Percentiles rank a stretch among this genome's conserved stretches.
These are phyloP conservation scores for Lapara coniferarum DNA, from an alignment of 2,888 invertebrate species.

Conservation along the genomic window DNA sequence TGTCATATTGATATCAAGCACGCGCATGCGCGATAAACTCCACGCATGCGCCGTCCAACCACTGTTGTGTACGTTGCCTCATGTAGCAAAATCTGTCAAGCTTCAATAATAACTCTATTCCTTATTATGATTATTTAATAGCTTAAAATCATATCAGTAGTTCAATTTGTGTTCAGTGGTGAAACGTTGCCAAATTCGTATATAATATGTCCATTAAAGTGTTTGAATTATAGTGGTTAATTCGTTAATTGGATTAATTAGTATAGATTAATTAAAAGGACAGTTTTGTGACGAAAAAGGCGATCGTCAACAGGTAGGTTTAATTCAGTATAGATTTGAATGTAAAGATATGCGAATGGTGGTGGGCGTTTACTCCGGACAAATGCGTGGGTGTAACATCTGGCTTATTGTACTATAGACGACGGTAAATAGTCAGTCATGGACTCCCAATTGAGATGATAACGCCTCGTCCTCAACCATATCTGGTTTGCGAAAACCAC, in stretches of 20 bases:
- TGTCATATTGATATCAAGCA: slow-evolving; percentile 73
- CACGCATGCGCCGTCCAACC: slow-evolving; percentile 53
- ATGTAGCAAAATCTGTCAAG: slow-evolving; percentile 65
- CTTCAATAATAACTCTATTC: slow-evolving; percentile 63
- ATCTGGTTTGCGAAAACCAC: neutral
- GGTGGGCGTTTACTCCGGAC: slow-evolving; percentile 77
- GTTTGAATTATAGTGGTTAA: slow-evolving; percentile 25
- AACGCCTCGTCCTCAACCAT: neutral
- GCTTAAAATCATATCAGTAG: slow-evolving; percentile 38
- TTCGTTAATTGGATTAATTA: slow-evolving; percentile 27
- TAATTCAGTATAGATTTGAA: slow-evolving; percentile 51
- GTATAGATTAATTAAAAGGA: slow-evolving; percentile 30
- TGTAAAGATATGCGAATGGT: slow-evolving; percentile 47
- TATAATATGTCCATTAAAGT: neutral
- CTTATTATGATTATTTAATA: slow-evolving; percentile 35
- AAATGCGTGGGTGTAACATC: slow-evolving; percentile 67
- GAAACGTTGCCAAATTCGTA: slow-evolving; percentile 23
- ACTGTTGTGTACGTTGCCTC: slow-evolving; percentile 60
- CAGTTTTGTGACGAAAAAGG: slow-evolving; percentile 45
- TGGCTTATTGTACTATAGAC: slow-evolving; percentile 56
- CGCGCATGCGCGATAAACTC: slow-evolving; percentile 59
- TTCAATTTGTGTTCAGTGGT: slow-evolving; percentile 46
- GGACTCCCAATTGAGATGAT: slow-evolving; percentile 27
- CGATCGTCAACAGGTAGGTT: slow-evolving; percentile 72
- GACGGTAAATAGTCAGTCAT: slow-evolving; percentile 57